Evolutionary conservation across 2,888 invertebrate genomes (phyloP), one percentile per base, ranked within the genome.

Genomic region (Microdon myrmicae): DNA sequence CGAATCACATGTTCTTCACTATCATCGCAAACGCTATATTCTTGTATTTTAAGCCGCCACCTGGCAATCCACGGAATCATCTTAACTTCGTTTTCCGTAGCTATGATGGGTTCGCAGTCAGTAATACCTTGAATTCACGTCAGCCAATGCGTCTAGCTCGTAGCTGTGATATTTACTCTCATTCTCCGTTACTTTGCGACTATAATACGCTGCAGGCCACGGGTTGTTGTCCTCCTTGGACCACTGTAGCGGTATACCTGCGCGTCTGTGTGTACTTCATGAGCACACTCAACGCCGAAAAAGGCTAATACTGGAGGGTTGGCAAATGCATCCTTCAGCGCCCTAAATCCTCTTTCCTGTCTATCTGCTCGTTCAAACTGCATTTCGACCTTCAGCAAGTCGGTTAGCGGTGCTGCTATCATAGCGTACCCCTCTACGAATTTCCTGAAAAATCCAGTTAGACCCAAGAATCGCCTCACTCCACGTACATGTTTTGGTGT

Each of bases 11-110:
- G n/a, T n/a, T n/a, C n/a, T n/a, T n/a, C n/a, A n/a, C n/a, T n/a
- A n/a, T n/a, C n/a, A n/a, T n/a, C n/a, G n/a, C n/a, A n/a, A n/a
- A n/a, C n/a, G 37, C 68, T 51, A 28, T 48, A 71, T 16, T 71
- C 70, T 5, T 61, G 17, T 3, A 70, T 13, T 35, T 53, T 31
- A 6, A 67, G 25, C 20, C 67, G 69, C 70, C 69, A 70, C 13
- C 70, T 38, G 12, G 69, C 69, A 13, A 69, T 60, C 13, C 43
- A 34, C 2, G 67, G 61, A 4, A 53, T 54, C 3, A 56, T 13
- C 25, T 59, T n/a, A n/a, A n/a, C 44, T 1, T 39, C 23, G 3
- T 23, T 37, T 3, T 9, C 23, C 14, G 23, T 48, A 1, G 10
- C 13, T 16, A 25, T 38, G n/a, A 39, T 53, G 32, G 28, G 51